Base-by-base conservation (phyloP, 2,888 invertebrate species). In the Conchocele bisecta region DNA sequence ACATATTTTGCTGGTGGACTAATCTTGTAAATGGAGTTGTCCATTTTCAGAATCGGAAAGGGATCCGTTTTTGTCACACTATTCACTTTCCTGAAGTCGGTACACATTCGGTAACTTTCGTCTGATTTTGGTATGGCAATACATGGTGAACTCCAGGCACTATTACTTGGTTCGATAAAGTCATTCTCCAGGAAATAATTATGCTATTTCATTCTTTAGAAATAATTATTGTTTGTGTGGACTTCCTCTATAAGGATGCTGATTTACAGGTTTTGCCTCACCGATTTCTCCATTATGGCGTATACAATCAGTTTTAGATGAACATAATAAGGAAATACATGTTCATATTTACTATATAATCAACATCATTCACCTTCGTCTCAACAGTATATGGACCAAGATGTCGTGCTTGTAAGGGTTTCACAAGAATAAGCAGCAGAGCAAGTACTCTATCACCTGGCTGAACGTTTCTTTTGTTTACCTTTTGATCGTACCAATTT, bases 101-200 rank as follows among this genome's bases (percentile, higher is more conserved):
- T 79, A 60, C 79, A 80, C 24, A 83, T 46, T 26, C 81, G 13
- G 37, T 44, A 75, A 17, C 54, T 64, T 26, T 26, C 41, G 44
- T 75, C 66, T 11, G 71, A 60, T 60, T 80, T 79, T 33, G 71
- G 72, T 4, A 80, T 69, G 13, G 77, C 20, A 28, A 79, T 61
- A 64, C 74, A 75, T n/a, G 77, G 83, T 11, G 80, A 80, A 44
- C 81, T 79, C 75, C 75, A 84, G 4, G 66, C 54, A 63, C 77
- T 73, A 2, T 68, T 11, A 51, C 77, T 75, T 15, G 73, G 74
- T 53, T 82, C 82, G 48, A 79, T 78, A n/a, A 83, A 71, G 41
- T 76, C 74, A 72, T 79, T 76, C 7, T 83, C 75, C 9, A 82
- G 39, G 60, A 84, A 65, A 50, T 77, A 76, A 15, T 70, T 7